These are phyloP conservation scores for Toxotes jaculatrix DNA, from an alignment of 2,113 vertebrate species.

Conservation along the genomic window DNA sequence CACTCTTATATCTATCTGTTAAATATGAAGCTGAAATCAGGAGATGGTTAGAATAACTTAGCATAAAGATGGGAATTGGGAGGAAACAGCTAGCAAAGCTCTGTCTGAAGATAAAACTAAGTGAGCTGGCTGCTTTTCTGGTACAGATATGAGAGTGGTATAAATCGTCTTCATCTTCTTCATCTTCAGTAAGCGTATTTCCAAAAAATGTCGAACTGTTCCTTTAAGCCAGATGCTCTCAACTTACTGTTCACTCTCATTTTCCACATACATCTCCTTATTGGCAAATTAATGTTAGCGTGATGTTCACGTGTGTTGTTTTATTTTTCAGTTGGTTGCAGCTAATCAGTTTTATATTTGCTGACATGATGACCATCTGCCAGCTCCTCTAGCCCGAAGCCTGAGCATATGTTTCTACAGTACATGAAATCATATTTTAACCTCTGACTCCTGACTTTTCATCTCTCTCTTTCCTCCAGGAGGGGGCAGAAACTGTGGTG, in stretches of 20 bases:
- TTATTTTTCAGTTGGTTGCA: slow-evolving; percentile 11
- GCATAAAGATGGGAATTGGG: no score
- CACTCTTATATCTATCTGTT: neutral
- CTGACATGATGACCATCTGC: slow-evolving; percentile 42
- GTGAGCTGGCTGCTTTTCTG: neutral
- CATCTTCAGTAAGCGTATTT: neutral
- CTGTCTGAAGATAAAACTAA: neutral
- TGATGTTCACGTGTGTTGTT: neutral
- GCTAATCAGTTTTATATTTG: slow-evolving; percentile 31
- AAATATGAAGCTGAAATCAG: neutral
- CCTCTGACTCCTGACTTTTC: slow-evolving; percentile 33
- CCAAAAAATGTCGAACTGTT: no score
- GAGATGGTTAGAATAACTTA: neutral
- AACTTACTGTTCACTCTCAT: neutral
- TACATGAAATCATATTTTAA: slow-evolving; percentile 19
- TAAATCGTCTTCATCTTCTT: neutral
- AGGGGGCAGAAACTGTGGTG: slow-evolving; percentile 95
- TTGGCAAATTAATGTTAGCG: neutral
- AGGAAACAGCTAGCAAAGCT: neutral
- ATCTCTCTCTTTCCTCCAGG: slow-evolving; percentile 82
- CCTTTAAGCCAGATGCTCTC: neutral
- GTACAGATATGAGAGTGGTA: neutral
- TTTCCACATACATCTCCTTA: neutral
- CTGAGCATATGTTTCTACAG: slow-evolving; percentile 46
- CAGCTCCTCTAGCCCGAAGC: slow-evolving; percentile 34